Conservation (phyloP, 2,113 vertebrate species). For the Siphamia tubifer region DNA sequence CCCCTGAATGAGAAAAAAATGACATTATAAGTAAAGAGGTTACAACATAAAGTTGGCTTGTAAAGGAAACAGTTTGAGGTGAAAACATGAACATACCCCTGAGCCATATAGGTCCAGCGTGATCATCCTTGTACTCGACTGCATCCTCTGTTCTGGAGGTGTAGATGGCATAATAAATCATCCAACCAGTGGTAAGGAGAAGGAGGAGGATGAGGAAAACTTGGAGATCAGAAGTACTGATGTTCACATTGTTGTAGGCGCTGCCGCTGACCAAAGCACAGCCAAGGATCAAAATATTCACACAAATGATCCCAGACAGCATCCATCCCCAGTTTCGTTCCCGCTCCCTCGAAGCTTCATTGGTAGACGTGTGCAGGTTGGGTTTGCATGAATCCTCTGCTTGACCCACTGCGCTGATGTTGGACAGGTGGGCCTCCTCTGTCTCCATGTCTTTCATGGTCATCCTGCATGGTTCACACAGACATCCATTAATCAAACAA, state of each 20-base stretch:
- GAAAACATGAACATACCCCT: constrained; percentile 78
- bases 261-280: constrained; percentile 86
- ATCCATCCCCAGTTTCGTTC: constrained; percentile 82
- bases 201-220: constrained; percentile 86
- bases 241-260: constrained; percentile 78
- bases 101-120: constrained; percentile 93
- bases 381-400: not conserved
- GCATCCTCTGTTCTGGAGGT: constrained; percentile 72
- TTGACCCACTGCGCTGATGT: not conserved
- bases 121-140: constrained; percentile 84
- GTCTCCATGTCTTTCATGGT: constrained; percentile 28
- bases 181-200: constrained; percentile 85
- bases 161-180: constrained; percentile 82
- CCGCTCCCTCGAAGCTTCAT: constrained; percentile 47
- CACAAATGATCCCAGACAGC: constrained; percentile 84
- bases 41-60: not conserved
- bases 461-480: constrained; percentile 64
- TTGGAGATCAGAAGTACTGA: constrained; percentile 81
- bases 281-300: constrained; percentile 87
- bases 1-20: constrained; percentile 76
- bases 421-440: constrained; percentile 45
- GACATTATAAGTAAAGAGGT: not conserved
- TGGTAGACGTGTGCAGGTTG: not conserved
- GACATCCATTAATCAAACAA: constrained; percentile 38
- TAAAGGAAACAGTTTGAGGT: not conserved